Conservation (phyloP, 2,888 invertebrate genomes). For the Drosophila macrospina region DNA sequence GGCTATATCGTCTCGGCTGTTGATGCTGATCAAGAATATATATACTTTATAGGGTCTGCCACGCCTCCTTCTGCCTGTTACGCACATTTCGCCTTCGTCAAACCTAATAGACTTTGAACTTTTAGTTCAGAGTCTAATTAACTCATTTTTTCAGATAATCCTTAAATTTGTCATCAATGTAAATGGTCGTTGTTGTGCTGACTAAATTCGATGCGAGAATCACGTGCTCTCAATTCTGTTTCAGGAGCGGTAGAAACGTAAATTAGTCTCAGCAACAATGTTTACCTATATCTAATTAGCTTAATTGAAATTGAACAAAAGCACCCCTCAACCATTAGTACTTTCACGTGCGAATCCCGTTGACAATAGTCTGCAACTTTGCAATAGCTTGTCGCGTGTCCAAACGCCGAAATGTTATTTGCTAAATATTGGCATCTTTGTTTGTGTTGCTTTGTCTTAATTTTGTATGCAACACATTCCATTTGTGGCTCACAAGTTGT, state of each 20-base stretch:
- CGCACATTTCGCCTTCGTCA: too few relatives aligned
- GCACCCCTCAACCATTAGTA: constrained; percentile 11
- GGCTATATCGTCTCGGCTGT: too few relatives aligned
- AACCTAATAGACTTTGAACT: too few relatives aligned
- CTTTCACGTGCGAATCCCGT: constrained; percentile 33
- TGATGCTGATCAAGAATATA: too few relatives aligned
- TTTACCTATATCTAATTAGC: constrained; percentile 79
- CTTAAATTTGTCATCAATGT: constrained; percentile 61
- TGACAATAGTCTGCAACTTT: constrained; percentile 14
- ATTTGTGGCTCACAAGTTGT: constrained; percentile 22
- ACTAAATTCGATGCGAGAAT: constrained; percentile 49
- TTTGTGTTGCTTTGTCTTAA: constrained; percentile 6
- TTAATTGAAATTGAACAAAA: constrained; percentile 77
- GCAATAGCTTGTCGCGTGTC: constrained; percentile 5
- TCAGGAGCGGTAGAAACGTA: constrained; percentile 50
- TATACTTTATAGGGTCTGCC: too few relatives aligned
- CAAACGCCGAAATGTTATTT: background rate
- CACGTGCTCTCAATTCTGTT: background rate
- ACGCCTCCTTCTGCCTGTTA: too few relatives aligned
- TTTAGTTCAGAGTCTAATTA: too few relatives aligned
- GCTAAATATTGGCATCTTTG: constrained; percentile 5
- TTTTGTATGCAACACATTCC: constrained; percentile 45
- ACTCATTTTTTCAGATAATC: constrained; percentile 57
- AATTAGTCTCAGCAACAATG: constrained; percentile 76
- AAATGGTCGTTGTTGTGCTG: constrained; percentile 10